Base-by-base conservation (phyloP, 37 sponge, comb jelly and placozoan genomes). In the Geodia barretti region DNA sequence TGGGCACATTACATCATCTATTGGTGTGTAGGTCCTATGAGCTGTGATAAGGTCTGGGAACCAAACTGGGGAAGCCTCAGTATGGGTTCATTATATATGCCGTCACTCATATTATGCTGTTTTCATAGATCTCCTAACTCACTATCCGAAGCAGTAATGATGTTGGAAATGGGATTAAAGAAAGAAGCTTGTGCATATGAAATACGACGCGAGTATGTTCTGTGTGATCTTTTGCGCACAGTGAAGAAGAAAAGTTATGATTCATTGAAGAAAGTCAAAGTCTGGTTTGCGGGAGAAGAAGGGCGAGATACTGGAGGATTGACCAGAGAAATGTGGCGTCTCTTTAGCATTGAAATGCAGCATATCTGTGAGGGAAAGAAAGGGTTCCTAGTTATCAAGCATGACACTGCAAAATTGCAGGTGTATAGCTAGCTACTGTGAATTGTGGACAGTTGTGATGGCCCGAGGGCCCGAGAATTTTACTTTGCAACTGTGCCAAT, bases 321-420 rank as follows among this genome's bases (percentile, higher is more conserved):
- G 36, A 77, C 78, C 24, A 77, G 66, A 19, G 64, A 63, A 17
- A 37, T 63, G 36, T 77, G 78, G 66, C 20, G 39, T 11, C 34
- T 77, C 19, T 35, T 77, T 77, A 30, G 3, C 33, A 62, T 33
- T 54, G 66, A 62, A 5, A 28, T 77, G 17, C 33, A 63, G 38
- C 29, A 14, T 38, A 61, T 77, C n/a, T 77, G 78, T 62, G 39
- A 62, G 9, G 78, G 78, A 33, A 62, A 25, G 11, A 37, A 62
- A 24, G 23, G 32, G 19, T 37, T 37, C 30, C 23, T 34, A n/a
- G 19, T 37, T 30, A 14, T 59, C 32, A 75, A 25, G 34, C 76
- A 41, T 25, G 33, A 75, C 23, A 4, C 76, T 47, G 37, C 30
- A 21, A 47, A 47, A 21, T 30, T 75, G 25, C 58, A 75, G 76